Evolutionary conservation across 1,140 invertebrate genomes (phyloP).

Genomic region (Platyscapa corneri): DNA sequence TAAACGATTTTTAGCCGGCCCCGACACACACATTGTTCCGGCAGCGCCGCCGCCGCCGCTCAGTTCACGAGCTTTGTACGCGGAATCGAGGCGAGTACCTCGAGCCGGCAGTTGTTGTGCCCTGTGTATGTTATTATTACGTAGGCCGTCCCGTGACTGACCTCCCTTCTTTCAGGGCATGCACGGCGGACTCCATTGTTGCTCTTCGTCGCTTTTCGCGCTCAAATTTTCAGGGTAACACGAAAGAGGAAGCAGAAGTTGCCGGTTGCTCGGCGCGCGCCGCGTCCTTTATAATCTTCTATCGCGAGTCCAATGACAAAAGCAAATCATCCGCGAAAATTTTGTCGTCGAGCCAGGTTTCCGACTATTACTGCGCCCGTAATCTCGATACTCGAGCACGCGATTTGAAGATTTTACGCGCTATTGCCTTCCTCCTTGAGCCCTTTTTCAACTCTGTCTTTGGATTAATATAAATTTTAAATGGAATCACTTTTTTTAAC

Average conservation of each 20-base stretch:
- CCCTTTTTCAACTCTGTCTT: background rate
- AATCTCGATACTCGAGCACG: no score
- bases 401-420: no score
- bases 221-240: background rate
- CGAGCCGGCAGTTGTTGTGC: background rate
- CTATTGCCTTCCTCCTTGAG: no score
- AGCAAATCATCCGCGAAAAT: background rate
- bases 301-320: background rate
- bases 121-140: conserved; percentile 1
- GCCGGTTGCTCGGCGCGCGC: background rate
- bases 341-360: no score
- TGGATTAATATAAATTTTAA: background rate
- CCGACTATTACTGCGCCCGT: no score
- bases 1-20: conserved; percentile 33
- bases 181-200: conserved; percentile 9
- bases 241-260: background rate
- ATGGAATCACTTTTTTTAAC: background rate
- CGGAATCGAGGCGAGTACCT: conserved; percentile 20
- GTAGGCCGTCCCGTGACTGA: conserved; percentile 41
- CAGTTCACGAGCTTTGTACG: conserved; percentile 33
- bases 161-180: conserved; percentile 21
- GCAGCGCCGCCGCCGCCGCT: background rate
- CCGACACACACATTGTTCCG: conserved; percentile 27
- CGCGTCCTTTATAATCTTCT: background rate
- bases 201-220: background rate